phyloP scores from a whole-genome alignment of 2,888 invertebrate genomes.

The Platypus cylindrus region DNA sequence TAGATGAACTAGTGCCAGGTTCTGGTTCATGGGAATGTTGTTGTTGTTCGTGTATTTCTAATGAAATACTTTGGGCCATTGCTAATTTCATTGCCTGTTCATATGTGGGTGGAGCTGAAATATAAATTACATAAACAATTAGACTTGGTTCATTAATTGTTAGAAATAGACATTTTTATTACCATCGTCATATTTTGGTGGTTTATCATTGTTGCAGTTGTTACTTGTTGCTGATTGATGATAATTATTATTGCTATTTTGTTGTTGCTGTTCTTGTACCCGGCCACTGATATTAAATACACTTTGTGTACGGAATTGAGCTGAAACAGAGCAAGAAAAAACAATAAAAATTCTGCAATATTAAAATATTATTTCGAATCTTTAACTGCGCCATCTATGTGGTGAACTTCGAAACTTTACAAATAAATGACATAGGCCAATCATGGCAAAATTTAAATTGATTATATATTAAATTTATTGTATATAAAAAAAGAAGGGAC shows the following conservation, averaged over 20 bases:
- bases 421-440: too few species aligned
- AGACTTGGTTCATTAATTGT: not conserved
- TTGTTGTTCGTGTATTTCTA: constrained; percentile 8
- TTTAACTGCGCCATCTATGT: too few species aligned
- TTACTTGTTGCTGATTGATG: constrained; percentile 15
- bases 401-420: too few species aligned
- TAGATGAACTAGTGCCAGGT: constrained; percentile 4
- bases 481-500: too few species aligned
- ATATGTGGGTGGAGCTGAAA: constrained; percentile 23
- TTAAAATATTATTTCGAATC: too few species aligned
- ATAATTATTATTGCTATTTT: too few species aligned
- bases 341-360: too few species aligned
- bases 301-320: constrained; percentile 22
- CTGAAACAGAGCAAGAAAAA: constrained; percentile 20
- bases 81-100: constrained; percentile 23
- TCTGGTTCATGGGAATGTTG: constrained; percentile 1
- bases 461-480: too few species aligned
- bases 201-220: constrained; percentile 18
- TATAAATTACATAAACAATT: constrained; percentile 2
- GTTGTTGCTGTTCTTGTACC: constrained; percentile 16
- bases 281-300: constrained; percentile 22
- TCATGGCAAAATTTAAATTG: too few species aligned
- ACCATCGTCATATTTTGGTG: constrained; percentile 21
- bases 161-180: constrained; percentile 6
- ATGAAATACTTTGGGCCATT: constrained; percentile 10